A percentile compares a stretch with the other conserved stretches of the same genome.
phyloP scores from a whole-genome alignment of 2,113 vertebrate species.

The Toxostoma redivivum region DNA sequence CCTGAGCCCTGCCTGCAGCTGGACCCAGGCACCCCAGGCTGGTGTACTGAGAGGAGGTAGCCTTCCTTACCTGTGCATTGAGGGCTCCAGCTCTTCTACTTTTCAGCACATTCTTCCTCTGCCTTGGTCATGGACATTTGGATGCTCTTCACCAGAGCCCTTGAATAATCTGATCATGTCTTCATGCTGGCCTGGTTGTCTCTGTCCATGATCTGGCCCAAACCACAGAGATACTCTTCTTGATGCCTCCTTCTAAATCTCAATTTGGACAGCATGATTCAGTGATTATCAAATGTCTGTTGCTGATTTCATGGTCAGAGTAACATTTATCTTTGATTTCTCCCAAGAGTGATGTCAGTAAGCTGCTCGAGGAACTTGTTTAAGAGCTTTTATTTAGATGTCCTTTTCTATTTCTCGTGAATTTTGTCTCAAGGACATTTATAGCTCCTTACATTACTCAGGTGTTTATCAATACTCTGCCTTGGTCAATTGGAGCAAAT shows the following conservation, averaged over 20 bases:
- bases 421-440: background rate
- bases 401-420: background rate
- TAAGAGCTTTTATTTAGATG: background rate
- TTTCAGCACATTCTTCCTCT: background rate
- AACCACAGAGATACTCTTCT: background rate
- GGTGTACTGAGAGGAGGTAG: background rate
- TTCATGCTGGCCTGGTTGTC: background rate
- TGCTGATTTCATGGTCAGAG: background rate
- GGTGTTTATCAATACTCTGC: background rate
- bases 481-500: background rate
- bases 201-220: background rate
- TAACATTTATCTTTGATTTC: background rate
- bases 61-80: rapidly evolving
- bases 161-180: background rate
- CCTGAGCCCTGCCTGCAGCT: background rate
- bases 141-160: background rate
- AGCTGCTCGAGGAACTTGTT: background rate
- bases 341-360: background rate
- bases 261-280: background rate
- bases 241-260: background rate
- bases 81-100: background rate
- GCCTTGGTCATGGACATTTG: background rate
- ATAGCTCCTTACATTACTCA: background rate
- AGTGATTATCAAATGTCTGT: background rate
- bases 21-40: rapidly evolving